Conservation (phyloP, 2,113 vertebrate species). For the Felis catus region F.catus_Fca126_mat1.0 CM031428.1:32012501-32013000, state of each 20-base stretch:
- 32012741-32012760: background rate
- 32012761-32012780: constrained; percentile 25
- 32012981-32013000: background rate
- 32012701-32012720: background rate
- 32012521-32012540: background rate
- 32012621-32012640: too few species aligned
- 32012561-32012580: background rate
- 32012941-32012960: background rate
- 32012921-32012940: background rate
- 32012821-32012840: background rate
- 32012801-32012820: background rate
- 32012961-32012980: background rate
- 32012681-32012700: background rate
- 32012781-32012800: background rate
- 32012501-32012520: background rate
- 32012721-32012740: background rate
- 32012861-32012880: background rate
- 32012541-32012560: background rate
- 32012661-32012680: background rate
- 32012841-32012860: background rate
- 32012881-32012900: constrained; percentile 25
- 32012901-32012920: background rate
- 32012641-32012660: background rate
- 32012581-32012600: background rate
- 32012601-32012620: too few species aligned